Percentiles rank a stretch among this genome's conserved stretches.
Evolutionary conservation across 2,113 vertebrate genomes (phyloP).

Genomic region (Perognathus longimembris): DNA sequence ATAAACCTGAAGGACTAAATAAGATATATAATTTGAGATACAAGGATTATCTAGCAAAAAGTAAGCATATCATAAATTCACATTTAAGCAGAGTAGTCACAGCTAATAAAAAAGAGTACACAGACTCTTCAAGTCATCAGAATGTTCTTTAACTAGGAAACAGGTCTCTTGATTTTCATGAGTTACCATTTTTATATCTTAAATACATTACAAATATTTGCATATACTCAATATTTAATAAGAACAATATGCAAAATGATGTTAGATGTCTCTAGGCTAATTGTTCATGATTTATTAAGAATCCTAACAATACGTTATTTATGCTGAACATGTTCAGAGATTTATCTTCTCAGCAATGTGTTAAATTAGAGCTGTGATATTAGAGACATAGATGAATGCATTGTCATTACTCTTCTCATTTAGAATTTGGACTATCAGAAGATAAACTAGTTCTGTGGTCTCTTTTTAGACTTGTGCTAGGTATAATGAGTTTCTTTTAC

Average conservation of each 20-base stretch:
- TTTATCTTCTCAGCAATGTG: conserved; percentile 84
- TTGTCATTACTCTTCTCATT: conserved; percentile 78
- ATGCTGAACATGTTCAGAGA: conserved; percentile 79
- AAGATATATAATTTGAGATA: background rate
- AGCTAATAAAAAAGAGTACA: background rate
- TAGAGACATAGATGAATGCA: conserved; percentile 82
- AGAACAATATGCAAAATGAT: background rate
- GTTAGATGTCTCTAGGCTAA: background rate
- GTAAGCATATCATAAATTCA: background rate
- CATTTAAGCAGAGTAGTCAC: background rate
- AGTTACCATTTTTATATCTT: background rate
- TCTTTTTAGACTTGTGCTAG: conserved; percentile 71
- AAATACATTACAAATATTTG: background rate
- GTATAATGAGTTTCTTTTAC: conserved; percentile 78
- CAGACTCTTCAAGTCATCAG: background rate
- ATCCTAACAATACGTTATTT: conserved; percentile 80
- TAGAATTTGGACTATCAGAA: conserved; percentile 79
- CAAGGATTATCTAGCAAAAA: background rate
- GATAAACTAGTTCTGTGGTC: conserved; percentile 81
- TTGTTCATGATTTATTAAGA: conserved; percentile 80
- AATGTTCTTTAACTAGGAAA: background rate
- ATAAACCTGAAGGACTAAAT: background rate
- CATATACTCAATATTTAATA: background rate
- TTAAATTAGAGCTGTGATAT: conserved; percentile 83
- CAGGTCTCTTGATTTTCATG: background rate